Evolutionary conservation across 2,888 invertebrate genomes (phyloP), one percentile per base, ranked within the genome.

Genomic region (Protophormia terraenovae): DNA sequence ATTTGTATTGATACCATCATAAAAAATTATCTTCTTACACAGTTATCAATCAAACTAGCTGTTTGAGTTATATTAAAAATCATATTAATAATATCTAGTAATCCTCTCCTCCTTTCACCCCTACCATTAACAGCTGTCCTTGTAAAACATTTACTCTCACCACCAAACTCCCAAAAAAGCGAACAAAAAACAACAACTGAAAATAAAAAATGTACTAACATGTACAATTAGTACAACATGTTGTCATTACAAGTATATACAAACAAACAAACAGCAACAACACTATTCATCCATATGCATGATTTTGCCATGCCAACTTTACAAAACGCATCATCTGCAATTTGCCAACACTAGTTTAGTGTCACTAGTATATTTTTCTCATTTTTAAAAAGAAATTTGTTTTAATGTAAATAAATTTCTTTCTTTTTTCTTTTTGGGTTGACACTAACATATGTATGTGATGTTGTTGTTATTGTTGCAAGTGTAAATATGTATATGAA

Each of bases 161-260:
- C 64, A 72, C 55, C 71, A 38, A 73, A 22, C 8, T 14, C 7
- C 29, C 82, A 16, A 55, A 38, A 71, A 27, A 41, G 14, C 10
- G 27, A 35, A 35, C 8, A 66, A 32, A 45, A 66, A 47, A 38
- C n/a, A 78, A 71, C 12, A 73, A 45, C 14, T 16, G 47, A 38
- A n/a, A 45, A 72, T 19, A 55, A 73, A 60, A 75, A 69, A 41
- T 62, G 2, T 45, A 58, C 79, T 12, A 73, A 78, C 78, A 84
- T 79, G 77, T 69, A 85, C 84, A 85, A 85, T 85, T 85, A 85
- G 84, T 81, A 78, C 81, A 85, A 85, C 81, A 85, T 85, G 84
- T 85, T 85, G 81, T 85, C 81, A 78, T 85, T 73, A 76, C 71
- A 69, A 47, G 47, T 47, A 75, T 16, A 55, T n/a, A n/a, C n/a